A percentile compares a stretch with the other conserved stretches of the same genome.
Evolutionary conservation across 2,113 vertebrate species (phyloP).

Genomic region (Lipophrys pholis): DNA sequence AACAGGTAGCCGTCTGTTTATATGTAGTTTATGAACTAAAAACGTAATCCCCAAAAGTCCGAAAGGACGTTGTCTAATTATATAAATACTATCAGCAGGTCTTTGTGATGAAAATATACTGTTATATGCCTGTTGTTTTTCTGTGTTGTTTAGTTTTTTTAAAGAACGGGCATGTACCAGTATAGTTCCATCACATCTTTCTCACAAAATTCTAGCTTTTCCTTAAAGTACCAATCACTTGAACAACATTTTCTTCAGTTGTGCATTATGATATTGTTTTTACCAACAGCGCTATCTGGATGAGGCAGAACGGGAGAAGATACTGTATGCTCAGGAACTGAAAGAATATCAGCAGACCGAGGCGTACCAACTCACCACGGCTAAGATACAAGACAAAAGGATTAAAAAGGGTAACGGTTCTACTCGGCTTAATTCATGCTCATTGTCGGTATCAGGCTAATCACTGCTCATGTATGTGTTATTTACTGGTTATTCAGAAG

Average conservation of each 20-base stretch:
- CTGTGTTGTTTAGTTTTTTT: too few species aligned
- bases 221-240: too few species aligned
- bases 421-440: background rate
- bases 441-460: background rate
- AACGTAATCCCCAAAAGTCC: background rate
- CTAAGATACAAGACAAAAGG: slow-evolving; percentile 96
- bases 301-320: slow-evolving; percentile 94
- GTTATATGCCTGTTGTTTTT: too few species aligned
- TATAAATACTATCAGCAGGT: too few species aligned
- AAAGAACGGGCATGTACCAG: too few species aligned
- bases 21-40: background rate
- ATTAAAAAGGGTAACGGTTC: slow-evolving; percentile 90
- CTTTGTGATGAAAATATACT: too few species aligned
- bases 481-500: background rate
- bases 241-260: too few species aligned
- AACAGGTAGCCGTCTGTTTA: slow-evolving; percentile 82
- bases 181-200: too few species aligned
- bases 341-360: slow-evolving; percentile 97
- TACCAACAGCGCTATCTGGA: slow-evolving; percentile 90
- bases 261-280: background rate
- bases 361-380: slow-evolving; percentile 92
- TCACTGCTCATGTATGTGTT: background rate
- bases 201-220: too few species aligned
- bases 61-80: too few species aligned
- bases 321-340: slow-evolving; percentile 95